Evolutionary conservation across 2,113 vertebrate genomes (phyloP), one percentile per base, ranked within the genome.

Genomic region (Paradisaea rubra): DNA sequence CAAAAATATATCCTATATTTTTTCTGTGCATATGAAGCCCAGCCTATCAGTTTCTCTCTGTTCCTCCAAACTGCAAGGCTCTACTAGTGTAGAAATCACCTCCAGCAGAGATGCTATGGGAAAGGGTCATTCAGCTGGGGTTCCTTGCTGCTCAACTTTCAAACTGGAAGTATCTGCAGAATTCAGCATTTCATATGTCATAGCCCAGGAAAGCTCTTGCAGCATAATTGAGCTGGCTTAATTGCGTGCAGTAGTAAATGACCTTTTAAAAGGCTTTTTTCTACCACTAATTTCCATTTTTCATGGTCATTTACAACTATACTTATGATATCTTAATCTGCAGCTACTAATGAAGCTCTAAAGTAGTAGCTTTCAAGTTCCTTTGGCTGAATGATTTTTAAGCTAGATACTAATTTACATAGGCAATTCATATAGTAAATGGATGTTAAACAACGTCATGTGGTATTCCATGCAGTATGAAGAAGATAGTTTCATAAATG

Each of bases 191-290:
- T 73, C 64, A 0, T 68, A 16, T 49, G 10, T 21, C 56, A 14
- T 31, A 86, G 47, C 60, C 11, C 9, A 21, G 8, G 33, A 83
- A 91, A 88, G 49, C 56, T 91, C 44, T 81, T 11, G 1, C 68
- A 53, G 47, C 30, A 25, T 86, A 88, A 89, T 27, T 86, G 56
- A 91, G 72, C 68, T 66, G 20, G 17, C 47, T 56, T 95, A 93
- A 93, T 85, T 77, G 41, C 37, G 2, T 44, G 54, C 72, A 71
- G 66, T 53, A 70, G 66, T 89, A 91, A 94, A 85, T 83, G 87
- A 86, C 85, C 89, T 94, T 86, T 85, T 93, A 92, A 92, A 81
- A 59, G 80, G 39, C 69, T 91, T 93, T 89, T 89, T 91, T 88
- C 52, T 91, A 17, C 33, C 11, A 30, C 45, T 97, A 80, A 89